These are phyloP conservation scores for Anguilla megastoma DNA, from an alignment of 2,797 vertebrate species.

Conservation along the genomic window DNA sequence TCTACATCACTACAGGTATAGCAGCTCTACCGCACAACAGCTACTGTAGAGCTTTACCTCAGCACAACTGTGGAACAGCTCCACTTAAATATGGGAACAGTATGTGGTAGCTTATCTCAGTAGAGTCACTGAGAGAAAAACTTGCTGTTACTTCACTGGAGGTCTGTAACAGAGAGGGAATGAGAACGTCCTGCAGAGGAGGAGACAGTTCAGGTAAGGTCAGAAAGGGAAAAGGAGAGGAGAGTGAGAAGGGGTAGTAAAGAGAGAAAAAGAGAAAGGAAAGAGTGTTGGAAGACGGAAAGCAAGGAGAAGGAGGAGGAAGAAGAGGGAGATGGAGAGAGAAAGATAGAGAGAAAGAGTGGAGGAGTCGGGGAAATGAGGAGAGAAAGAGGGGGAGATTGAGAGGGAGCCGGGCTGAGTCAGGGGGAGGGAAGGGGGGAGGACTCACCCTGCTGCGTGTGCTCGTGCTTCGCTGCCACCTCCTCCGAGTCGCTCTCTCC, in stretches of 20 bases:
- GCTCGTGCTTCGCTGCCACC: constrained; percentile 34
- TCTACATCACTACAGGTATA: background rate
- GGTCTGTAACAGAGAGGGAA: background rate
- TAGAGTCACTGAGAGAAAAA: background rate
- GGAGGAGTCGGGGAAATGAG: background rate
- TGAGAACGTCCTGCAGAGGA: background rate
- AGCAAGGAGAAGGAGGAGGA: background rate
- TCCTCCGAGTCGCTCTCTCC: constrained; percentile 52
- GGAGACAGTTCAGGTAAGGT: background rate
- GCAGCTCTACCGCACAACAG: background rate
- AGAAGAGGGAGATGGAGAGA: background rate
- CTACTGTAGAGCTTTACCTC: background rate
- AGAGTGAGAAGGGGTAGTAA: background rate
- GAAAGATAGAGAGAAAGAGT: background rate
- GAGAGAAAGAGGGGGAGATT: constrained; percentile 8
- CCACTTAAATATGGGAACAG: background rate
- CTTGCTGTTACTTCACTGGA: background rate
- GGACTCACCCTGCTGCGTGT: constrained; percentile 46
- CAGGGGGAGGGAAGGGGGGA: background rate
- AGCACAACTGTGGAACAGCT: background rate
- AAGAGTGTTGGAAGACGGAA: background rate
- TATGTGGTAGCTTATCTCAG: background rate
- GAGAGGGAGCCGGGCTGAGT: background rate
- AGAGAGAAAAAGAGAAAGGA: background rate
- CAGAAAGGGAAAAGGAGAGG: background rate